Evolutionary conservation across 2,113 vertebrate species (phyloP), one percentile per base, ranked within the genome.

Genomic region (Xenotilapia leptura): DNA sequence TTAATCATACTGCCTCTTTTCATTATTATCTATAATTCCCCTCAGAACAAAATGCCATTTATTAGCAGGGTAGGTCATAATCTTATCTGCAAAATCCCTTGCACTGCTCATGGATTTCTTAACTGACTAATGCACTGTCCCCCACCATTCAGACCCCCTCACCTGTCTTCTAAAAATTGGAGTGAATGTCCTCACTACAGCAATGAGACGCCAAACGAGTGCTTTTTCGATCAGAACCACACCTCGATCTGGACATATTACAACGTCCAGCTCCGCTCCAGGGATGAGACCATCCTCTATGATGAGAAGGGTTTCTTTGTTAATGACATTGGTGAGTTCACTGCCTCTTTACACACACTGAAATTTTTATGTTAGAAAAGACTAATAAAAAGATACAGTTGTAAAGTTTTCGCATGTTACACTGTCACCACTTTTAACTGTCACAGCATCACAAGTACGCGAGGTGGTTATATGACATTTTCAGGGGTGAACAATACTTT

Each of bases 181-280:
- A 96, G 88, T 15, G 98, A 99, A 91, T 99, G 98, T 90, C 98
- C 98, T 6, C 96, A 98, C 92, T 99, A 98, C 95, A 94, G 97
- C 92, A 92, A 94, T 6, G 93, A 96, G 38, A 95, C 89, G 70
- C 93, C 94, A 68, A 96, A 98, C 5, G 97, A 98, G 93, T 99
- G 98, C 96, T 98, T 97, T 92, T 99, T 99, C 93, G 97, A 97
- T 28, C 89, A 96, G 4, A 96, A 94, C 4, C 96, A 99, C 96
- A 99, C 98, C 19, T 93, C 94, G 19, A 28, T 99, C 82, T 99
- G 98, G 98, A 96, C 90, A 3, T 86, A 88, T 0, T 99, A 99
- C 83, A 96, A 92, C 17, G 92, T 99, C 86, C 97, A 97, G 90
- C 97, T 99, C 38, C 93, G 91, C 17, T 97, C 96, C 2, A 89